These are phyloP conservation scores for Carassius carassius DNA, from an alignment of 2,113 vertebrate genomes.

Conservation along the genomic window DNA sequence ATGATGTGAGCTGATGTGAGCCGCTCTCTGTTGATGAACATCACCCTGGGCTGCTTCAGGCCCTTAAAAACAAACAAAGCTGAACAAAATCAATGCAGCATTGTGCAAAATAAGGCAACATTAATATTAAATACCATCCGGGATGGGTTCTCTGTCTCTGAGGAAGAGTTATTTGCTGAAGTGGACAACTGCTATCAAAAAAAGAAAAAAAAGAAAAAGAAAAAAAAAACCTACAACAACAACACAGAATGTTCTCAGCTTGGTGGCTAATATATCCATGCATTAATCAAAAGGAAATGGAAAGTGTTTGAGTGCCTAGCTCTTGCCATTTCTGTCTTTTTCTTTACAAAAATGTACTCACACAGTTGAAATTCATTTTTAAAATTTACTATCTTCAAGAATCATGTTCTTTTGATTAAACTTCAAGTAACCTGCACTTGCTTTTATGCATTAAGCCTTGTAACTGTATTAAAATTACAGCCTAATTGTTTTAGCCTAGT, in stretches of 20 bases:
- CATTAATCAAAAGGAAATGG: neutral
- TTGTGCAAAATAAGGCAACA: constrained; percentile 50
- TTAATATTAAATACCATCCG: constrained; percentile 50
- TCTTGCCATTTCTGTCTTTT: neutral
- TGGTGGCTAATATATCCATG: neutral
- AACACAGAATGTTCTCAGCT: neutral
- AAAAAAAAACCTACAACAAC: neutral
- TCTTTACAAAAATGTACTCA: neutral
- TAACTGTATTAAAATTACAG: neutral
- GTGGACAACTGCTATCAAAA: neutral
- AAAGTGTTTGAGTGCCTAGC: neutral
- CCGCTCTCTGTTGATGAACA: constrained; percentile 65
- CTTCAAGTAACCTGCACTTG: neutral
- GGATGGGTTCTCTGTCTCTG: neutral
- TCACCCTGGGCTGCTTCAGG: constrained; percentile 64
- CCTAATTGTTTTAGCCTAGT: neutral
- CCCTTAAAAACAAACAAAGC: constrained; percentile 34
- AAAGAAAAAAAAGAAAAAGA: neutral
- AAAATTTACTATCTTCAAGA: neutral
- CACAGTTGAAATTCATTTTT: neutral
- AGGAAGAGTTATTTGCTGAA: neutral
- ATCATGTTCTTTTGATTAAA: neutral
- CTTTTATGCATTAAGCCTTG: neutral
- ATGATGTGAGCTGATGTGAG: constrained; percentile 59
- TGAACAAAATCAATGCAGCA: constrained; percentile 71